A percentile compares a stretch with the other conserved stretches of the same genome.
phyloP scores from a whole-genome alignment of 2,113 vertebrate genomes.

The Lepus timidus region DNA sequence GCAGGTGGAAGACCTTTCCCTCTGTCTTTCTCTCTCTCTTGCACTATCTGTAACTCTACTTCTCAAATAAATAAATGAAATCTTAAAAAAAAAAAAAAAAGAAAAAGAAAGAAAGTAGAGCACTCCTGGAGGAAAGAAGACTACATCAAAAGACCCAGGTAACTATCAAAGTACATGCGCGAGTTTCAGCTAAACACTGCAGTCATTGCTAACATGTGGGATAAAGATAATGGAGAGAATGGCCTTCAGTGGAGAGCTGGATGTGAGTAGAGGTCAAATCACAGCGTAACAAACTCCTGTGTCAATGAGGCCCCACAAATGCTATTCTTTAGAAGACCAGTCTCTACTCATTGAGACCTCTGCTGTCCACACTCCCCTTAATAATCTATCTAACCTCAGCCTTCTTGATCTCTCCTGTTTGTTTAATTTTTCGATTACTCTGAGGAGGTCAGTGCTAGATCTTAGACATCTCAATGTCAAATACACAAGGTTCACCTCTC shows the following conservation, averaged over 20 bases:
- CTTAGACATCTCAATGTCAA: background rate
- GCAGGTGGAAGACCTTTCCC: no score
- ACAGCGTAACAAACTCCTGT: rapidly evolving
- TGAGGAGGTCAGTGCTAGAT: background rate
- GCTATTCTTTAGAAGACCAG: background rate
- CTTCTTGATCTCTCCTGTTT: background rate
- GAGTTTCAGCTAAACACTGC: slow-evolving; percentile 36
- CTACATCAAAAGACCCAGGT: slow-evolving; percentile 38
- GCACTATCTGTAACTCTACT: no score
- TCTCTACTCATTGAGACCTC: background rate
- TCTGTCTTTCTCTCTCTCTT: no score
- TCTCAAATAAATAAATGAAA: no score
- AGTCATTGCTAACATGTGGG: background rate
- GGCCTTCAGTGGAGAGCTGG: background rate
- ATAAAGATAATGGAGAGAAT: background rate
- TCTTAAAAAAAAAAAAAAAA: no score
- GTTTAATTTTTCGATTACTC: background rate
- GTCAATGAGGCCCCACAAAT: background rate
- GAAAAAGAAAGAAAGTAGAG: background rate
- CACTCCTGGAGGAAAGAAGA: background rate
- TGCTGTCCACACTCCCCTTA: rapidly evolving
- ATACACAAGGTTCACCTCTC: background rate
- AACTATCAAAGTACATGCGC: slow-evolving; percentile 14
- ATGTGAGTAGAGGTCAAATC: background rate
- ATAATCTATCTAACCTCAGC: background rate